A percentile compares a stretch with the other conserved stretches of the same genome.
Conservation (phyloP, 1,140 invertebrate species). For the Drosophila sucinea region DNA sequence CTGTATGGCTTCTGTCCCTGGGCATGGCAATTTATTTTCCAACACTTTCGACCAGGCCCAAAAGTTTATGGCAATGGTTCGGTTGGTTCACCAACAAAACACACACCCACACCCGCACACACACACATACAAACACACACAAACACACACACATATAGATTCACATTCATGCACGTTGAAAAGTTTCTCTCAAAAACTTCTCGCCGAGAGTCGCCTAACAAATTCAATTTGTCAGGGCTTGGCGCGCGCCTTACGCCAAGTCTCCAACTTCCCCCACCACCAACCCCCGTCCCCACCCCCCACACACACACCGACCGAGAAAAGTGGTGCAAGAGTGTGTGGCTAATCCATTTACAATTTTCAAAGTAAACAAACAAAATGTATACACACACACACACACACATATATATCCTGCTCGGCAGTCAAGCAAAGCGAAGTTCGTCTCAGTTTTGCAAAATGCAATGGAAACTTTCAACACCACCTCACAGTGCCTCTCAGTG, state of each 20-base stretch:
- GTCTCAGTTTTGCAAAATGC: conserved; percentile 15
- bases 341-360: conserved; percentile 80
- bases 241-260: conserved; percentile 36
- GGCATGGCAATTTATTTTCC: conserved; percentile 70
- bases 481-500: neutral
- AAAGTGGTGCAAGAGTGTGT: conserved; percentile 30
- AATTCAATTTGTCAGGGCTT: conserved; percentile 78
- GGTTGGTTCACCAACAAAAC: conserved; percentile 27
- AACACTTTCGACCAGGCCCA: conserved; percentile 56
- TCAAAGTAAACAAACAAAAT: conserved; percentile 78
- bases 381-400: conserved; percentile 12
- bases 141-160: conserved; percentile 22
- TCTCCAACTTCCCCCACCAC: neutral
- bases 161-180: conserved; percentile 60
- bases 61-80: conserved; percentile 61
- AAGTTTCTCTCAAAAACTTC: conserved; percentile 72
- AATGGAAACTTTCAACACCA: conserved; percentile 28
- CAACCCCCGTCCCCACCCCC: neutral
- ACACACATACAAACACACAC: neutral
- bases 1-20: conserved; percentile 41
- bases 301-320: neutral
- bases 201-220: conserved; percentile 63
- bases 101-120: neutral
- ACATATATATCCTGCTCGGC: conserved; percentile 26
- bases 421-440: conserved; percentile 40